These are phyloP conservation scores for Ctenomys sociabilis DNA, from an alignment of 2,113 vertebrate genomes.

Conservation along the genomic window DNA sequence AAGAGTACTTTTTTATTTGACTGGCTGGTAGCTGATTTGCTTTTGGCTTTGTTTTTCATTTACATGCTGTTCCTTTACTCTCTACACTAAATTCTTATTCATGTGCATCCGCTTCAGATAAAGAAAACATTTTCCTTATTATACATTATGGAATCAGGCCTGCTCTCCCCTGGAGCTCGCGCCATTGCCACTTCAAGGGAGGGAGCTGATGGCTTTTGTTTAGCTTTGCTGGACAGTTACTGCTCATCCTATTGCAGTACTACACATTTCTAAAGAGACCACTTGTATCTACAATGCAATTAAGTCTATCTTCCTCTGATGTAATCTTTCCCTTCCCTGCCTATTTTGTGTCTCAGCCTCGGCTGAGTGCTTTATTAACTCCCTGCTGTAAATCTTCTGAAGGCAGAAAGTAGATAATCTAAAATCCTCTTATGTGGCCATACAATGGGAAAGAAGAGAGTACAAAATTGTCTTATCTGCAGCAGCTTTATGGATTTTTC, in stretches of 20 bases:
- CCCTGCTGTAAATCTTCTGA: conserved; percentile 75
- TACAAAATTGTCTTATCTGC: conserved; percentile 48
- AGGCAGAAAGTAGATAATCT: conserved; percentile 75
- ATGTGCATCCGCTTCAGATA: not conserved
- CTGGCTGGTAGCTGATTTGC: not conserved
- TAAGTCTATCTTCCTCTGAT: conserved; percentile 69
- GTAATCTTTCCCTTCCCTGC: conserved; percentile 61
- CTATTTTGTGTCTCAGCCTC: conserved; percentile 65
- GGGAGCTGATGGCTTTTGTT: conserved; percentile 26
- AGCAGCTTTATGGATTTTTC: conserved; percentile 54
- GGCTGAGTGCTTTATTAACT: conserved; percentile 76
- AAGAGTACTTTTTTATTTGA: not conserved
- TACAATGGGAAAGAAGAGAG: conserved; percentile 37
- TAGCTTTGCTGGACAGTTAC: conserved; percentile 38
- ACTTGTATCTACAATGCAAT: conserved; percentile 69
- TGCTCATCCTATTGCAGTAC: conserved; percentile 34
- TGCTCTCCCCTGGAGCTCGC: not conserved
- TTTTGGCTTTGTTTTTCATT: conserved; percentile 37
- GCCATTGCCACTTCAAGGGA: not conserved
- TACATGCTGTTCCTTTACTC: conserved; percentile 3
- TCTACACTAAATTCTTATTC: not conserved
- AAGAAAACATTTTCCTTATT: conserved; percentile 45
- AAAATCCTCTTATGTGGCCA: conserved; percentile 62
- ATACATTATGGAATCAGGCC: not conserved
- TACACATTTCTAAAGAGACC: conserved; percentile 63